Evolutionary conservation across 2,113 vertebrate species (phyloP).

Genomic region (Microtus pennsylvanicus): DNA sequence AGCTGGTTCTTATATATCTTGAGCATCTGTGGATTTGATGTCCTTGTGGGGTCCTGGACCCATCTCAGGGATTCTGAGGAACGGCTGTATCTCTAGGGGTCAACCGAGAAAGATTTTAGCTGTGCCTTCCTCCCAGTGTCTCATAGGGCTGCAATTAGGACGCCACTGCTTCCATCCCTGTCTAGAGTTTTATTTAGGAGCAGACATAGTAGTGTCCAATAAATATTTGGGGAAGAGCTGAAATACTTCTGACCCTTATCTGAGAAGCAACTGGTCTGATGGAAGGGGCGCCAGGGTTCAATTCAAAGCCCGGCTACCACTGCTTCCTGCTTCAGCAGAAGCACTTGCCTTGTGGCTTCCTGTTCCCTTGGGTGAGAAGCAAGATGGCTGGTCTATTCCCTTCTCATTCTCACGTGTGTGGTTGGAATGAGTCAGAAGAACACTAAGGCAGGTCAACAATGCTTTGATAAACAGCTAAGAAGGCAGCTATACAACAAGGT

Average conservation of each 20-base stretch:
- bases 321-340: background rate
- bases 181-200: background rate
- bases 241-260: background rate
- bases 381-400: background rate
- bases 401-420: background rate
- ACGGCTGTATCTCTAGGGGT: background rate
- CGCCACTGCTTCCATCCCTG: background rate
- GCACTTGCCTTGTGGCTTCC: background rate
- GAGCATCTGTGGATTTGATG: background rate
- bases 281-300: background rate
- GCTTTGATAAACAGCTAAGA: background rate
- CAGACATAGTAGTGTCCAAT: background rate
- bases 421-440: constrained; percentile 10
- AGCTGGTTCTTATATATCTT: background rate
- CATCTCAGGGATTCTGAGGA: background rate
- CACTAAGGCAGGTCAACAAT: background rate
- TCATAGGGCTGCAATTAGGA: background rate
- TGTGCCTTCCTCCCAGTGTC: background rate
- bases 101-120: background rate
- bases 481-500: background rate
- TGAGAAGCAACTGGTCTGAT: background rate
- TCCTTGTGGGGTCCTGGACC: background rate
- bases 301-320: background rate
- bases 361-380: background rate
- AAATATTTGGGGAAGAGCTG: background rate